A percentile compares a stretch with the other conserved stretches of the same genome.
phyloP scores from a whole-genome alignment of 2,888 invertebrate species.

The Drosophila bunnanda region DNA sequence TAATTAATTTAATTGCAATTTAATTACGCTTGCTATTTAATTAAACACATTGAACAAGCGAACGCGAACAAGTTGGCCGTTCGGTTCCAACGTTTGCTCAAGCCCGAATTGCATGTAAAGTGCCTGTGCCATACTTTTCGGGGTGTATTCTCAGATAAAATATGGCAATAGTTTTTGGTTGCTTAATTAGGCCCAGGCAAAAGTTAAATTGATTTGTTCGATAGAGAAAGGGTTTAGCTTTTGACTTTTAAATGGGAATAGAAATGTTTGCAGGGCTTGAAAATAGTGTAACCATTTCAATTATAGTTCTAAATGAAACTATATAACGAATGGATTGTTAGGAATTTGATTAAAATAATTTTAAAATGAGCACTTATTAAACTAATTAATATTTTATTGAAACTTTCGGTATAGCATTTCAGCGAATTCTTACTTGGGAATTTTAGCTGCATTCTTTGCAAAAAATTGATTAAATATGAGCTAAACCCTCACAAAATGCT shows the following conservation, averaged over 20 bases:
- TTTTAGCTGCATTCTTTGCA: no score
- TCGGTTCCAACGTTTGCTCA: slow-evolving; percentile 36
- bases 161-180: slow-evolving; percentile 38
- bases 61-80: slow-evolving; percentile 58
- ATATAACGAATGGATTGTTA: background rate
- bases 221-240: background rate
- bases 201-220: slow-evolving; percentile 45
- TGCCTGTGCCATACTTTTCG: slow-evolving; percentile 26
- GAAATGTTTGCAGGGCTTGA: background rate
- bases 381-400: no score
- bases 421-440: no score
- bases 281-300: background rate
- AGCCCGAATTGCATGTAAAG: slow-evolving; percentile 71
- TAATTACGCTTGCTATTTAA: slow-evolving; percentile 83
- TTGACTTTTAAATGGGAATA: background rate
- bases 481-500: no score
- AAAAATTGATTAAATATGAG: no score
- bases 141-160: slow-evolving; percentile 15
- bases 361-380: no score
- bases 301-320: background rate
- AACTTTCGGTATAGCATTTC: no score
- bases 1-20: slow-evolving; percentile 83
- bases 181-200: slow-evolving; percentile 22
- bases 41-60: slow-evolving; percentile 78
- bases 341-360: background rate